A percentile compares a stretch with the other conserved stretches of the same genome.
These are phyloP conservation scores for Chromobotia macracanthus DNA, from an alignment of 2,797 vertebrate genomes.

Conservation along the genomic window DNA sequence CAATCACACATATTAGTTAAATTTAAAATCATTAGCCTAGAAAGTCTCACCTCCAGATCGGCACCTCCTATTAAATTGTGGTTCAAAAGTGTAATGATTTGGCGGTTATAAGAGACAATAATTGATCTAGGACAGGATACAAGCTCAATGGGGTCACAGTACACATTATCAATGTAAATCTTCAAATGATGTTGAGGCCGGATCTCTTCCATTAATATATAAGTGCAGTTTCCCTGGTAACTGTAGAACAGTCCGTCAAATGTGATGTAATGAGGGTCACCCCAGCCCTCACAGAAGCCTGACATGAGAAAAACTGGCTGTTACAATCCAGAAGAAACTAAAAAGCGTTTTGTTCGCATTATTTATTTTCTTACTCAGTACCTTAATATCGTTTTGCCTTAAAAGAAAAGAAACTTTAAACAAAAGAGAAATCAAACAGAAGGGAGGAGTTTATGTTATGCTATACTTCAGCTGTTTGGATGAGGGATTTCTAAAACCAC, in stretches of 20 bases:
- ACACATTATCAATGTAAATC: slow-evolving; percentile 90
- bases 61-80: slow-evolving; percentile 72
- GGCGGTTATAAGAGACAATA: slow-evolving; percentile 77
- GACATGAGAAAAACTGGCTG: slow-evolving; percentile 21
- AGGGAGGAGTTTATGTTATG: no score
- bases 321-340: not conserved
- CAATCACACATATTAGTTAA: not conserved
- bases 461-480: no score
- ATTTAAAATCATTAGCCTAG: not conserved
- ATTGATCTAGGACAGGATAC: slow-evolving; percentile 81
- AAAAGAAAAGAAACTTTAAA: no score
- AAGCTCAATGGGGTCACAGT: slow-evolving; percentile 78
- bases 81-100: slow-evolving; percentile 80
- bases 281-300: slow-evolving; percentile 94
- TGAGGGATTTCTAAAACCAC: no score
- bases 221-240: slow-evolving; percentile 94
- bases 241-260: slow-evolving; percentile 93
- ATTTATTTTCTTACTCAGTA: no score
- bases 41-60: slow-evolving; percentile 71
- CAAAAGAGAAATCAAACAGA: no score
- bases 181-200: slow-evolving; percentile 74
- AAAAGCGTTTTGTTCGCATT: no score
- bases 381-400: no score
- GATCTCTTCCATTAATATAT: slow-evolving; percentile 88
- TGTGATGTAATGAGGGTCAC: slow-evolving; percentile 91